phyloP scores from a whole-genome alignment of 2,113 vertebrate species.

The Rallus limicola region DNA sequence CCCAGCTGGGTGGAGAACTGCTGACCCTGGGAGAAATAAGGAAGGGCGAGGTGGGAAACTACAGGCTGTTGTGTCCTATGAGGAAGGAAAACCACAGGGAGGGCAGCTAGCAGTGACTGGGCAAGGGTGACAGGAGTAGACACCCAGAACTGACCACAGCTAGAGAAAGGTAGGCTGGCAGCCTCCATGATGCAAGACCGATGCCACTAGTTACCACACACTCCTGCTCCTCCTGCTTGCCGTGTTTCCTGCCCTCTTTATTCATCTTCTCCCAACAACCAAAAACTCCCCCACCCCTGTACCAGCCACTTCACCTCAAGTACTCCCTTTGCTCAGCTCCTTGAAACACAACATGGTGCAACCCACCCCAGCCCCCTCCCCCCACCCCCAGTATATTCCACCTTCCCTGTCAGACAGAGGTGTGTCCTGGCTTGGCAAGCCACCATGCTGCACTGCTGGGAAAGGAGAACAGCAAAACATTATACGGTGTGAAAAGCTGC shows the following conservation, averaged over 20 bases:
- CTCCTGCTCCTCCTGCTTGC: not conserved
- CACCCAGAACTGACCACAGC: not conserved
- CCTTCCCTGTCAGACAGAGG: not conserved
- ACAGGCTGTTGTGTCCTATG: not conserved
- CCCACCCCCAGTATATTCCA: not conserved
- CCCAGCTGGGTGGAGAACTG: not conserved
- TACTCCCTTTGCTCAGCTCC: not conserved
- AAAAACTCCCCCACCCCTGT: not conserved
- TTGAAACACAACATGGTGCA: not conserved
- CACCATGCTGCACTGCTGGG: not conserved
- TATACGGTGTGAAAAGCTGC: constrained; percentile 1
- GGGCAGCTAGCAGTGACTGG: not conserved
- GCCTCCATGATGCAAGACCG: not conserved
- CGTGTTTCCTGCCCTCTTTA: not conserved
- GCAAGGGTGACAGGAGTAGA: not conserved
- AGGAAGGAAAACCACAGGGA: not conserved
- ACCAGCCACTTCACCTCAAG: not conserved
- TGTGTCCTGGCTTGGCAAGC: constrained; percentile 2
- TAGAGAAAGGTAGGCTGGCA: not conserved
- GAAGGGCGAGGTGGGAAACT: not conserved
- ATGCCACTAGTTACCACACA: not conserved
- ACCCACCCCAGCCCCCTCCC: too few species aligned
- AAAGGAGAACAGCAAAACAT: constrained; percentile 45
- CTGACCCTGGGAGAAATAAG: not conserved
- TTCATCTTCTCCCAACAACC: not conserved